A percentile compares a stretch with the other conserved stretches of the same genome.
Conservation (phyloP, 2,113 vertebrate genomes). For the Ctenomys sociabilis region DNA sequence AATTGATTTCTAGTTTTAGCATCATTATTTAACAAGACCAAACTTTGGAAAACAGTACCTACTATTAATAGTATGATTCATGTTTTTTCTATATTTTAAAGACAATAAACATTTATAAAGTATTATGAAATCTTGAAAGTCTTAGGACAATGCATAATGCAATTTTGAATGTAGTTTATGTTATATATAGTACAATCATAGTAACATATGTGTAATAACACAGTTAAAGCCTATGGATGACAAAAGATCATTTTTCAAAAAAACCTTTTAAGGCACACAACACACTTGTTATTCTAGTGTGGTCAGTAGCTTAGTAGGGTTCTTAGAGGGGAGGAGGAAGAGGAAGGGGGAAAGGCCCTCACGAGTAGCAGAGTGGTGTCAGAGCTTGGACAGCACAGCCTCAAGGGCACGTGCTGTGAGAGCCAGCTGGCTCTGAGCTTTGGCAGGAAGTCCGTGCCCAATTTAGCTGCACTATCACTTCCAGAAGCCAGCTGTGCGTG, state of each 20-base stretch:
- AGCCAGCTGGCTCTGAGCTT: not conserved
- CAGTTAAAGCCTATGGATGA: not conserved
- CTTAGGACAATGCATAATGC: slow-evolving; percentile 2
- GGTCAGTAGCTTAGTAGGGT: not conserved
- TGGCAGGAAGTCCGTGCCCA: not conserved
- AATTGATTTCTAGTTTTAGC: slow-evolving; percentile 48
- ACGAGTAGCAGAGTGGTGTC: not conserved
- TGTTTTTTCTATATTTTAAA: slow-evolving; percentile 56
- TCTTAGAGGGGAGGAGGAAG: slow-evolving; percentile 24
- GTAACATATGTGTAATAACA: not conserved
- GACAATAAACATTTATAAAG: not conserved
- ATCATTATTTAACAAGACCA: slow-evolving; percentile 49
- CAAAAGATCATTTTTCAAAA: slow-evolving; percentile 31
- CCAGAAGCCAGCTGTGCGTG: not conserved
- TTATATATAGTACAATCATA: not conserved
- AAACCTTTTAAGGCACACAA: not conserved
- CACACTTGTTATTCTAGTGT: not conserved
- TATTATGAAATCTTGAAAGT: not conserved
- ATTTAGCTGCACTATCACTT: not conserved
- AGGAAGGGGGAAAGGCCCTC: not conserved
- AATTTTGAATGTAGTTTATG: not conserved
- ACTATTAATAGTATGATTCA: slow-evolving; percentile 56
- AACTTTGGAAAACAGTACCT: slow-evolving; percentile 65
- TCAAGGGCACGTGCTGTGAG: not conserved
- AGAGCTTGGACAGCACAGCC: not conserved